Conservation (phyloP, 1,140 invertebrate genomes). For the Diachasmimorpha longicaudata region DNA sequence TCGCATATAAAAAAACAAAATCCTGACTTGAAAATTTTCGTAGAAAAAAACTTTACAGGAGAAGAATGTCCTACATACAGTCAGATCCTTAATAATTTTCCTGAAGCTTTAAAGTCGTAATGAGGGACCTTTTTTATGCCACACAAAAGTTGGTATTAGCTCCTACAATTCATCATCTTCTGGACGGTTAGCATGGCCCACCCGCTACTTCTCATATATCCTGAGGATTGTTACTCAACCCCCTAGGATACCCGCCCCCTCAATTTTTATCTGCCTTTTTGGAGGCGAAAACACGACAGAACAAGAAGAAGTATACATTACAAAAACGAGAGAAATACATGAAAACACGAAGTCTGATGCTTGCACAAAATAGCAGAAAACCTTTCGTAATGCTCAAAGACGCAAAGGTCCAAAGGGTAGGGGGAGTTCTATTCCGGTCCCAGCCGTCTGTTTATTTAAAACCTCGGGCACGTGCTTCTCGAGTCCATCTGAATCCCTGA, state of each 20-base stretch:
- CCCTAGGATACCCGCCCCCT: not conserved
- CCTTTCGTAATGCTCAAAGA: constrained; percentile 12
- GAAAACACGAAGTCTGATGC: not conserved
- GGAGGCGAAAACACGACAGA: not conserved
- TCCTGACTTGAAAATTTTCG: no score
- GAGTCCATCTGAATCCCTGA: constrained; percentile 14
- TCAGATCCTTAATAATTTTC: no score
- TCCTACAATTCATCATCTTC: not conserved
- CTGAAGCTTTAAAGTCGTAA: no score
- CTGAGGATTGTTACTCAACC: not conserved
- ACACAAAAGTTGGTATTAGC: not conserved
- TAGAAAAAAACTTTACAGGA: no score
- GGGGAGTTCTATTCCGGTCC: constrained; percentile 17
- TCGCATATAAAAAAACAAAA: no score
- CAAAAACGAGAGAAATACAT: not conserved
- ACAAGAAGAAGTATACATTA: not conserved
- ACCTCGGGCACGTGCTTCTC: constrained; percentile 21
- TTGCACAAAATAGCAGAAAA: not conserved
- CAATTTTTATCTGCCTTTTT: no score
- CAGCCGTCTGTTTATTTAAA: constrained; percentile 24
- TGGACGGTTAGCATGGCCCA: not conserved
- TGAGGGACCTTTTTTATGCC: not conserved
- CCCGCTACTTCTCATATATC: not conserved
- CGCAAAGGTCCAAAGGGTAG: constrained; percentile 18
- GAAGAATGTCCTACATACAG: no score